Evolutionary conservation across 35 echinoderm and acorn worm genomes (phyloP), one percentile per base, ranked within the genome.

Genomic region (Ophiothrix spiculata): DNA sequence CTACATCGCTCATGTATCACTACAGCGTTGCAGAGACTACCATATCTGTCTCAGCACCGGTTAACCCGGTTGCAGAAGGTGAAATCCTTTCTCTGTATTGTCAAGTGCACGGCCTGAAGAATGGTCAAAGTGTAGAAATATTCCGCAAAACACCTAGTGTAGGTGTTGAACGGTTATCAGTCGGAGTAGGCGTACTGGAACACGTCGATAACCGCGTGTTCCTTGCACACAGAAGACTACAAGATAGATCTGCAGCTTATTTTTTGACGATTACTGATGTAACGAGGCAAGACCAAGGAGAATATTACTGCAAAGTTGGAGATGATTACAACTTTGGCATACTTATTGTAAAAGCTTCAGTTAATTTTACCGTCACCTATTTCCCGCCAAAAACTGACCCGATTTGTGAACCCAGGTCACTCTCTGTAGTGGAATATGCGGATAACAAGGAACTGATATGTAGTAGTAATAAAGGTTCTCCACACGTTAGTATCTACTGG

Each of bases 111-210:
- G 16, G 29, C 29, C 25, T 69, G 23, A 15, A 69, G 23, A 25
- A 69, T 69, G 60, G 60, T 25, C 60, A 69, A 69, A 69, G 25
- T 69, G 60, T 69, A 28, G 60, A 69, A 69, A 69, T 69, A 69
- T 28, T 69, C 29, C 60, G 60, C 4, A 69, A 69, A 69, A 2
- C 29, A 12, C 60, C 60, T 2, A n/a, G 29, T 25, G n/a, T n/a
- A n/a, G 3, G 10, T 69, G 29, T 69, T 4, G 60, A 69, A n/a
- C 8, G 60, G 29, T 69, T 69, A 69, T 69, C 60, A 28, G 60
- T 69, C 1, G 60, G 23, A 12, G 60, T 25, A 25, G 60, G 6
- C 23, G 23, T 69, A 25, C 25, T 69, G 17, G 10, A 69, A 4
- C 16, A 28, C 3, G 60, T 69, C 1, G 60, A 69, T 69, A 25